Base-by-base conservation (phyloP, 2,113 vertebrate species). In the Alligator mississippiensis region DNA sequence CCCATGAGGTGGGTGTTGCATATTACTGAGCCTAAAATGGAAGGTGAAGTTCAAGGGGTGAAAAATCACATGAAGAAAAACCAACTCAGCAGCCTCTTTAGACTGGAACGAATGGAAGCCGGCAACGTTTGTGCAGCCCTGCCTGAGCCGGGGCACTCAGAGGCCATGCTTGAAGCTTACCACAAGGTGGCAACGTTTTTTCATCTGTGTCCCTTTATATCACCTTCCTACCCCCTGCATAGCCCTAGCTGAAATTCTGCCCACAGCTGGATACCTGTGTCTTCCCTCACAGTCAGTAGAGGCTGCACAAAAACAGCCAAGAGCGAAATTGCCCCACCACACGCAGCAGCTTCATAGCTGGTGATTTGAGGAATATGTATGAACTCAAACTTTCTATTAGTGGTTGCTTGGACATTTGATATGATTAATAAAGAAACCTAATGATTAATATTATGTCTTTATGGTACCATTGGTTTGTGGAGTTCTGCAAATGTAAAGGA, bases 111-210 rank as follows among this genome's bases (percentile, higher is more conserved):
- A 47, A 21, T 7, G 9, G 74, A 55, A 76, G 47, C 47, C 54
- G 18, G 75, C 54, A 28, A 18, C 11, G 24, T n/a, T 18, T 5
- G 16, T 58, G 62, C 64, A 58, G 58, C 13, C 16, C 58, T 3
- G 3, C 14, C 11, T 15, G 70, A 74, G 30, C 22, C 38, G 30
- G 22, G 30, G 38, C 30, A 12, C 30, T 22, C 30, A 34, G 38
- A 57, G 47, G 47, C 21, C 54, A 13, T 0, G 0, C 27, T 12
- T 24, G 11, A 19, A 38, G 58, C n/a, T 58, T 70, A 5, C 57
- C 10, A 0, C 24, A 17, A 38, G 15, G 17, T 34, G 66, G 47
- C 11, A 16, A 38, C 55, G 77, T 63, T 30, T 14, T 21, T 12
- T 63, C 19, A 54, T 54, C 58, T 27, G 17, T 68, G 8, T 62